Evolutionary conservation across 2,888 invertebrate species (phyloP).

Genomic region (Cataglyphis livida): DNA sequence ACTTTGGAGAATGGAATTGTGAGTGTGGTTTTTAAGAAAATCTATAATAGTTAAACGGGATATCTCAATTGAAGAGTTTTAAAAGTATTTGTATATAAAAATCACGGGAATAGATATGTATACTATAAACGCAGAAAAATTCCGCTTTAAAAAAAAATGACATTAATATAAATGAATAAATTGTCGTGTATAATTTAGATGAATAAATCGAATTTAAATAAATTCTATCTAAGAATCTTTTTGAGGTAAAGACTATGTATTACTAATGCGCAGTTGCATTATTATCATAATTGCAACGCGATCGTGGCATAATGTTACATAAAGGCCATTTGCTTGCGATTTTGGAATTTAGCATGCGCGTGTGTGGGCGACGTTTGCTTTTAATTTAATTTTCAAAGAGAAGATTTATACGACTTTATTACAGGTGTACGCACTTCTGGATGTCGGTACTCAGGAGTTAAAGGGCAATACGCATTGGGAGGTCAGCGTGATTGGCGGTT

Average conservation of each 20-base stretch:
- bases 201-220: conserved; percentile 5
- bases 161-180: not conserved
- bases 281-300: not conserved
- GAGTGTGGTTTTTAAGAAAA: conserved; percentile 51
- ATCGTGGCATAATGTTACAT: conserved; percentile 38
- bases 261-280: not conserved
- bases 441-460: conserved; percentile 93
- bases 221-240: not conserved
- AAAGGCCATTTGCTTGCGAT: conserved; percentile 8
- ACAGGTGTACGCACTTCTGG: conserved; percentile 88
- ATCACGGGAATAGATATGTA: not conserved
- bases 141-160: not conserved
- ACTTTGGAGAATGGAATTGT: conserved; percentile 91
- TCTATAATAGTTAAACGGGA: not conserved
- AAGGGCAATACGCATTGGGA: conserved; percentile 93
- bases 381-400: conserved; percentile 16
- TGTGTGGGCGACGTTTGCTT: conserved; percentile 3
- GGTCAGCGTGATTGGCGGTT: conserved; percentile 89
- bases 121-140: not conserved
- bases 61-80: not conserved
- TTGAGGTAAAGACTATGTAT: not conserved
- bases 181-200: not conserved
- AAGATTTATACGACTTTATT: not conserved
- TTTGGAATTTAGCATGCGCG: conserved; percentile 20
- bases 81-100: not conserved